Percentiles rank a stretch among this genome's conserved stretches.
phyloP scores from a whole-genome alignment of 2,888 invertebrate genomes.

The Pollenia labialis region DNA sequence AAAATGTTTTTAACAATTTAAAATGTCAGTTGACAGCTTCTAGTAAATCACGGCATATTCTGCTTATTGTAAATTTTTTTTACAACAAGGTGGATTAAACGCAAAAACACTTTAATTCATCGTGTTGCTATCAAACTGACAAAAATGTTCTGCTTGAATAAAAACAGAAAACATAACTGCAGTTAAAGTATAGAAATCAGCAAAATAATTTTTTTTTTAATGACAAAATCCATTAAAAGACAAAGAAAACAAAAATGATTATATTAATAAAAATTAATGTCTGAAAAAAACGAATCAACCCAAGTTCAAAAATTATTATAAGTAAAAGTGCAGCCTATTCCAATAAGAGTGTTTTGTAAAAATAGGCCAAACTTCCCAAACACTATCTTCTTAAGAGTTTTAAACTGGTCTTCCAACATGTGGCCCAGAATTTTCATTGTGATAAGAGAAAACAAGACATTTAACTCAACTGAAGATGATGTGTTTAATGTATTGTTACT shows the following conservation, averaged over 20 bases:
- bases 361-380: too few species aligned
- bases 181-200: not conserved
- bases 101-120: slow-evolving; percentile 51
- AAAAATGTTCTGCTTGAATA: not conserved
- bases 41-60: slow-evolving; percentile 55
- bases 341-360: too few species aligned
- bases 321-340: too few species aligned
- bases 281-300: too few species aligned
- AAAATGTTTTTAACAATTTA: slow-evolving; percentile 59
- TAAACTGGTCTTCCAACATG: too few species aligned
- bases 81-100: slow-evolving; percentile 23
- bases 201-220: not conserved
- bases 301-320: too few species aligned
- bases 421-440: too few species aligned
- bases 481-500: too few species aligned
- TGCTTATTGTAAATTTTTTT: slow-evolving; percentile 3
- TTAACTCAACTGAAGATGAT: too few species aligned
- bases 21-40: slow-evolving; percentile 66
- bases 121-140: not conserved
- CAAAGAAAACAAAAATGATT: not conserved
- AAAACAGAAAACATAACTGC: not conserved
- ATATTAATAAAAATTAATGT: too few species aligned
- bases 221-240: slow-evolving; percentile 1
- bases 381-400: too few species aligned
- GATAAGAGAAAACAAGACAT: too few species aligned